Evolutionary conservation across 2,113 vertebrate genomes (phyloP).

Genomic region (Ginglymostoma cirratum): DNA sequence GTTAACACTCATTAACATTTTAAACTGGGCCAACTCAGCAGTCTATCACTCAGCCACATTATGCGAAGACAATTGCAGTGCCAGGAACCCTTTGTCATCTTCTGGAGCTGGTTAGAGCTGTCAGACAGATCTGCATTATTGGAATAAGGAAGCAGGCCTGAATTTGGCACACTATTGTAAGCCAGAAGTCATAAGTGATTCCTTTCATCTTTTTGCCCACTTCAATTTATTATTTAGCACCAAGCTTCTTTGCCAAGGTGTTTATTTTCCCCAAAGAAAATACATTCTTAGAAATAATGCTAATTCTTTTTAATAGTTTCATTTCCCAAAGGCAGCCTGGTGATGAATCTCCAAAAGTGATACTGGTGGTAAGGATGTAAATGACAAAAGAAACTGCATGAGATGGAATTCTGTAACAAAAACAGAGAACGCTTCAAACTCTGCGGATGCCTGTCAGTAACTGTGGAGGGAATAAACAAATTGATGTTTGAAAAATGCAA

Average conservation of each 20-base stretch:
- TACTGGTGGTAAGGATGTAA: neutral
- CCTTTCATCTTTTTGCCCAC: neutral
- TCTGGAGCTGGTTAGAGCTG: constrained; percentile 21
- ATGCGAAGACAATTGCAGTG: neutral
- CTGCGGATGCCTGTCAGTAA: neutral
- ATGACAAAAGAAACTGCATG: neutral
- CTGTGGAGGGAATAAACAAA: neutral
- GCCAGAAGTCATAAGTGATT: neutral
- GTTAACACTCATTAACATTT: constrained; percentile 31
- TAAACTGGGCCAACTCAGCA: constrained; percentile 17
- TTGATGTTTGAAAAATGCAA: neutral
- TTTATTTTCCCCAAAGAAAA: neutral
- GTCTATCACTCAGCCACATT: constrained; percentile 28
- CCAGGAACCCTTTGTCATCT: constrained; percentile 13
- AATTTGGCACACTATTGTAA: neutral
- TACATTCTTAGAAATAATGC: neutral
- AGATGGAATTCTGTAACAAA: neutral
- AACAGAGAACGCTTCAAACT: neutral
- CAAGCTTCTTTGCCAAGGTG: neutral
- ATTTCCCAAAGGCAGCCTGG: neutral
- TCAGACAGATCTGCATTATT: neutral
- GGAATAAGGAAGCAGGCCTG: neutral
- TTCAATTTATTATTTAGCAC: neutral
- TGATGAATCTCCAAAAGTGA: neutral
- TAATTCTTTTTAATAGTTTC: neutral